Percentiles rank a stretch among this genome's conserved stretches.
phyloP scores from a whole-genome alignment of 53 echinoderm and acorn worm genomes.

The Stichopus horrens region DNA sequence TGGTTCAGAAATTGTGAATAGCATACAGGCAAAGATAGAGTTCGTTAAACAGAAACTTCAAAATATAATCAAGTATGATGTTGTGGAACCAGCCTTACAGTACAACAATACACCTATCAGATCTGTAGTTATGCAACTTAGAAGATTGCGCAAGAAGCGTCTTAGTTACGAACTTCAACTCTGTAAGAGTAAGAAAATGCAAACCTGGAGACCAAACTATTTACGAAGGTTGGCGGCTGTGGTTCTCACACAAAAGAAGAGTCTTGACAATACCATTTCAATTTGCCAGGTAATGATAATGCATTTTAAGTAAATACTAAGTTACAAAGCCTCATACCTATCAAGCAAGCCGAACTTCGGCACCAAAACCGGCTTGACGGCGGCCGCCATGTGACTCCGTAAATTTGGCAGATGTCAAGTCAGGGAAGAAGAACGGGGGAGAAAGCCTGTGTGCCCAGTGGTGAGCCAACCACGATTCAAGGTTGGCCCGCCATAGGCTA shows the following conservation, averaged over 20 bases:
- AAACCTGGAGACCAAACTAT: neutral
- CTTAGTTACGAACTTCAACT: neutral
- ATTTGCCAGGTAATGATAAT: conserved; percentile 17
- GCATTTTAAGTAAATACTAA: too few relatives aligned
- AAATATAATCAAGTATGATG: neutral
- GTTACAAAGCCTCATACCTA: too few relatives aligned
- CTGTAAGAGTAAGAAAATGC: neutral
- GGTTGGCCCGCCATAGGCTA: too few relatives aligned
- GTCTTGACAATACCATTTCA: neutral
- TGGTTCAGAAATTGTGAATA: neutral
- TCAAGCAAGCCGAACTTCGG: too few relatives aligned
- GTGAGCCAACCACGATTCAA: too few relatives aligned
- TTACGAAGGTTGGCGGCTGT: neutral
- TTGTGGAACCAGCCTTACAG: neutral
- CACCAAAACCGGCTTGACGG: too few relatives aligned
- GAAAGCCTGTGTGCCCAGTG: too few relatives aligned
- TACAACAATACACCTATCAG: neutral
- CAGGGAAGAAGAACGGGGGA: too few relatives aligned
- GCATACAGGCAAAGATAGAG: neutral
- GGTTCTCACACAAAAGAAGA: neutral
- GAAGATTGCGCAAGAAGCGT: neutral
- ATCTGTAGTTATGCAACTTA: neutral
- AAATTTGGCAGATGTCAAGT: too few relatives aligned
- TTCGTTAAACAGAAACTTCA: neutral
- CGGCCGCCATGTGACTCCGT: too few relatives aligned